A percentile compares a stretch with the other conserved stretches of the same genome.
phyloP scores from a whole-genome alignment of 2,888 invertebrate genomes.

The Eupithecia insigniata region DNA sequence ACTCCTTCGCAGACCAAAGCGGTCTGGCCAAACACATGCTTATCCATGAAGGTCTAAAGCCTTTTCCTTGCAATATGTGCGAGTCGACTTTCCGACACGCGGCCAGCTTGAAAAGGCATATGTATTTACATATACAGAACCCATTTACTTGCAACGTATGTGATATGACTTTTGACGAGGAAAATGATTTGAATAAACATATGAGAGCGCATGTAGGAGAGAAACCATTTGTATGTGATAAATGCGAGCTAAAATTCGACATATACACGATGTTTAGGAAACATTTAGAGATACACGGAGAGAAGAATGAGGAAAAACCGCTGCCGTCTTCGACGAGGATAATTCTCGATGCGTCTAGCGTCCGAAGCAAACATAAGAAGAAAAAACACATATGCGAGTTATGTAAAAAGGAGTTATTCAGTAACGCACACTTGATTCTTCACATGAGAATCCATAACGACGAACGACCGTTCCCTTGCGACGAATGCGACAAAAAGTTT shows the following conservation, averaged over 20 bases:
- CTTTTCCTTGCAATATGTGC: slow-evolving; percentile 2
- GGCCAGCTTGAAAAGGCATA: slow-evolving; percentile 10
- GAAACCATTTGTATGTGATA: background rate
- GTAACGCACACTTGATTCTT: background rate
- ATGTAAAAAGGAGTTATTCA: slow-evolving; percentile 11
- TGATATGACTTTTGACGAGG: background rate
- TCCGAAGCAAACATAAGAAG: background rate
- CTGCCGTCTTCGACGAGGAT: background rate
- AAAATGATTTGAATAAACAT: slow-evolving; percentile 7
- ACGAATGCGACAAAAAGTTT: slow-evolving; percentile 8
- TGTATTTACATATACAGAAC: slow-evolving; percentile 2
- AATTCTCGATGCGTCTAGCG: background rate
- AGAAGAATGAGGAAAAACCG: background rate
- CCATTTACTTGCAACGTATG: slow-evolving; percentile 2
- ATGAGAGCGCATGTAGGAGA: background rate
- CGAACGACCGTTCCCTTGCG: slow-evolving; percentile 12
- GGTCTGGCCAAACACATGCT: slow-evolving; percentile 13
- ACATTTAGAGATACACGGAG: slow-evolving; percentile 10
- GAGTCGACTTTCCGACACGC: background rate
- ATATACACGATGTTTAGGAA: slow-evolving; percentile 6
- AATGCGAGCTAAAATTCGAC: slow-evolving; percentile 8
- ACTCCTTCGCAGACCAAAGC: slow-evolving; percentile 7
- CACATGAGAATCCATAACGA: slow-evolving; percentile 19
- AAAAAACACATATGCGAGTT: background rate
- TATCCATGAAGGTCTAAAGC: background rate